Conservation (phyloP, 2,797 vertebrate genomes). For the Alfaro cultratus region DNA sequence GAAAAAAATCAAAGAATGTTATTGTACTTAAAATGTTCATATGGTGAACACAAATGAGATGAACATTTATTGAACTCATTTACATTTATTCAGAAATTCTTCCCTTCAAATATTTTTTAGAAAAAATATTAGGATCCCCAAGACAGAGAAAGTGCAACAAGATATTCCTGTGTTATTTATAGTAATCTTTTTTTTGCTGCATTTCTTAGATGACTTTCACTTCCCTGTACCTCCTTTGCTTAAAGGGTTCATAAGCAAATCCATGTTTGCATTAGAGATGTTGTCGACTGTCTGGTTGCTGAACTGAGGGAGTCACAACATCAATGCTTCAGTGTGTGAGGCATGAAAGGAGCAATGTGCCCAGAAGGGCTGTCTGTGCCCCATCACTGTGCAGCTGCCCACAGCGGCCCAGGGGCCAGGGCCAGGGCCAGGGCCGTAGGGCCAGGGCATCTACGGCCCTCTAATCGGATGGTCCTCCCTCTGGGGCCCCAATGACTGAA, state of each 20-base stretch:
- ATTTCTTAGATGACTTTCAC: conserved; percentile 2
- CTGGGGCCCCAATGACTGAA: conserved; percentile 37
- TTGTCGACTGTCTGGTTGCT: conserved; percentile 43
- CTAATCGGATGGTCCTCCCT: conserved; percentile 47
- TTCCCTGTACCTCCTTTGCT: not conserved
- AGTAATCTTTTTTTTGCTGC: not conserved
- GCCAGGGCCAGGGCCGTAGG: not conserved
- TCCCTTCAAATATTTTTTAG: not conserved
- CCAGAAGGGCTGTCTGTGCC: conserved; percentile 77
- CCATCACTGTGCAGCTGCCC: conserved; percentile 72
- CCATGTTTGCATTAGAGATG: conserved; percentile 33
- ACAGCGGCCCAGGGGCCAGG: too few relatives aligned
- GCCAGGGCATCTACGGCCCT: conserved; percentile 59
- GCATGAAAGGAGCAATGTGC: conserved; percentile 80
- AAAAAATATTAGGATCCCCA: not conserved
- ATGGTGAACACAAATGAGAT: not conserved
- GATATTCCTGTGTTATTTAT: not conserved
- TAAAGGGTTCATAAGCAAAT: conserved; percentile 20
- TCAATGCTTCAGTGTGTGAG: conserved; percentile 80
- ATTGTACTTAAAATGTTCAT: not conserved
- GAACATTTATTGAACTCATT: not conserved
- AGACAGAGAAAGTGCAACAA: not conserved
- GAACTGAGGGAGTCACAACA: conserved; percentile 45
- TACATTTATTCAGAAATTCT: not conserved
- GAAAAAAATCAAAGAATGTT: not conserved